A percentile compares a stretch with the other conserved stretches of the same genome.
phyloP scores from a whole-genome alignment of 1,140 invertebrate genomes.

The Bombus superbus region DNA sequence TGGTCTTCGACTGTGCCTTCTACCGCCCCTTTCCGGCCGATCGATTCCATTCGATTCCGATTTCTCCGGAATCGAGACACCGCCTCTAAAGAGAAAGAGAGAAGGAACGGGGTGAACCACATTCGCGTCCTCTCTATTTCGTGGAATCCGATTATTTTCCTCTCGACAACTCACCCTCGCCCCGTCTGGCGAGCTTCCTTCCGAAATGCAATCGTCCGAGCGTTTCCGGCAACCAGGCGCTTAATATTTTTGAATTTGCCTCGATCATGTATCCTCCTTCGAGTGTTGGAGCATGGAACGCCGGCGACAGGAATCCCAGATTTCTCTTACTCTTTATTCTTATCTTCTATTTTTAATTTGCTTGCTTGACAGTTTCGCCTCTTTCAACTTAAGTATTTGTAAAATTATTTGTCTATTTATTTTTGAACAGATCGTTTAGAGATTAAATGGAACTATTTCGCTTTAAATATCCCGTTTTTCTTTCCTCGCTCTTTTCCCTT shows the following conservation, averaged over 20 bases:
- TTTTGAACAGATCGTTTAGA: not conserved
- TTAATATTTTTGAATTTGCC: constrained; percentile 51
- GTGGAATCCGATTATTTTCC: constrained; percentile 68
- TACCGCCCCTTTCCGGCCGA: constrained; percentile 56
- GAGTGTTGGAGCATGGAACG: too few species aligned
- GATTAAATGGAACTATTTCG: too few species aligned
- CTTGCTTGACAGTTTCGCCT: not conserved
- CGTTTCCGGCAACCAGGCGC: constrained; percentile 15
- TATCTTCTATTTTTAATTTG: not conserved
- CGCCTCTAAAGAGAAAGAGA: not conserved
- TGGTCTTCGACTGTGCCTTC: constrained; percentile 46
- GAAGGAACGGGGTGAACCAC: not conserved
- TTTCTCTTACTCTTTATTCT: not conserved
- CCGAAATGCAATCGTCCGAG: constrained; percentile 28
- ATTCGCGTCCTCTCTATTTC: constrained; percentile 31
- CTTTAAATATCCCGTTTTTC: too few species aligned
- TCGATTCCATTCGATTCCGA: constrained; percentile 65
- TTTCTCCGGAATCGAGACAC: constrained; percentile 51
- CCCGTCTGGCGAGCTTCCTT: constrained; percentile 51
- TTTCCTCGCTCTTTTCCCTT: too few species aligned
- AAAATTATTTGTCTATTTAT: not conserved
- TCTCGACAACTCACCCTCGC: constrained; percentile 55
- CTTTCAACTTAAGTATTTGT: not conserved
- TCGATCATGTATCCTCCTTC: not conserved
- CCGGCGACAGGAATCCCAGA: not conserved